Evolutionary conservation across 2,797 vertebrate genomes (phyloP).

Genomic region (Lacerta agilis): DNA sequence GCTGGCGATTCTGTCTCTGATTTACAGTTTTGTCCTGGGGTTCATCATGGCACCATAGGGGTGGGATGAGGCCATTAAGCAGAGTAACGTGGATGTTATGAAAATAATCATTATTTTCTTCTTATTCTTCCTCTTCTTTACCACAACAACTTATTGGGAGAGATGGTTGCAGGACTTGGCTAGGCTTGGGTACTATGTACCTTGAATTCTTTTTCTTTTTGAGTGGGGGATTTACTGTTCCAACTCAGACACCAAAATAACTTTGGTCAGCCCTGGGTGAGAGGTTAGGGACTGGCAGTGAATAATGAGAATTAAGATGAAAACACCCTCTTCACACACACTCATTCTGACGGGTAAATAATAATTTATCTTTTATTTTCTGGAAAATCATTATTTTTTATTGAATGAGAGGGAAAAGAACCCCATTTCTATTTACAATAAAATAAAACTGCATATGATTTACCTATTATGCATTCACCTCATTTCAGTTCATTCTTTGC

Average conservation of each 20-base stretch:
- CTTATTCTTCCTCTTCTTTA: neutral
- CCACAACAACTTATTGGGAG: neutral
- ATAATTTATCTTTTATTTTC: neutral
- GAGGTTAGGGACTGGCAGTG: neutral
- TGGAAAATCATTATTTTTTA: neutral
- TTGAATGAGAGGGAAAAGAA: neutral
- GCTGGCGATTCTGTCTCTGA: no score
- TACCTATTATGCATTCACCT: neutral
- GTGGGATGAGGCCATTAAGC: neutral
- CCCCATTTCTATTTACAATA: neutral
- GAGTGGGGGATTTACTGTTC: neutral
- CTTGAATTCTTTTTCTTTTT: no score
- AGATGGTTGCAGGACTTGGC: no score
- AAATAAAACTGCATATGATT: neutral
- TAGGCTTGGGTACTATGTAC: no score
- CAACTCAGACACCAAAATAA: neutral
- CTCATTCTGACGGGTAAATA: neutral
- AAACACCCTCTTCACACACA: neutral
- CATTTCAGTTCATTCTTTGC: slow-evolving; percentile 18
- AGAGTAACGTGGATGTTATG: neutral
- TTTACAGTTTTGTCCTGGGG: neutral
- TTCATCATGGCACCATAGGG: neutral
- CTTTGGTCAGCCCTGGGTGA: neutral
- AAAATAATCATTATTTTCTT: neutral
- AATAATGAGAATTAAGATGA: neutral